Base-by-base conservation (phyloP, 2,113 vertebrate genomes). In the Coptodon bakossiorum region DNA sequence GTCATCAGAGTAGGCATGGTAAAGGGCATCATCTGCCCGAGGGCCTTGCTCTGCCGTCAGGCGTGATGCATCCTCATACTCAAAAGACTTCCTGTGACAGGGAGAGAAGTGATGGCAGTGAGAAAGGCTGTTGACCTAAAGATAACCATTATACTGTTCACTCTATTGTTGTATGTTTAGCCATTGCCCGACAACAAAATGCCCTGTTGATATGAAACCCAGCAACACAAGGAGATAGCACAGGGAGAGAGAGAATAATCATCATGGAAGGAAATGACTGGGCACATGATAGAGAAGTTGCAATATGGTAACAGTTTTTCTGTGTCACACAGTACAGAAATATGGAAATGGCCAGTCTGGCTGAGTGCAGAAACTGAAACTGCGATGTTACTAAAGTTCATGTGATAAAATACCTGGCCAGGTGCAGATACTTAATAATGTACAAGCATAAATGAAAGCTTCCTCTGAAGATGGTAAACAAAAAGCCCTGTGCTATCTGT, bases 31-130 rank as follows among this genome's bases (percentile, higher is more conserved):
- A 16, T 92, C 96, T 27, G 90, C 87, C 85, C 94, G 93, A 8
- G 95, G 91, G 80, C 88, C 94, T 88, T 93, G 94, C 92, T 97
- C 97, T 91, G 80, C 78, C 3, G 96, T 96, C 85, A 98, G 97
- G 85, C 95, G 96, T 34, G 97, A 96, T 78, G 97, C 97, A 91
- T 99, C 98, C 93, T 99, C 99, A 92, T 98, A 99, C 96, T 99
- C 99, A 96, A 98, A 99, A 78, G 98, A 99, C 96, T 99, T 99
- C 97, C 99, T 99, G 93, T 68, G 38, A 59, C 24, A 85, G 82
- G 40, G 52, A 93, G 90, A 66, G 48, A 81, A 66, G 85, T 82
- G 54, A 88, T 3, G 38, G 52, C 7, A 36, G 76, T 89, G 61
- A 94, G 79, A 83, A 57, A 88, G 45, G 57, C 57, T 85, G 80